Base-by-base conservation (phyloP, 1,140 invertebrate species). In the Condylostylus longicornis region DNA sequence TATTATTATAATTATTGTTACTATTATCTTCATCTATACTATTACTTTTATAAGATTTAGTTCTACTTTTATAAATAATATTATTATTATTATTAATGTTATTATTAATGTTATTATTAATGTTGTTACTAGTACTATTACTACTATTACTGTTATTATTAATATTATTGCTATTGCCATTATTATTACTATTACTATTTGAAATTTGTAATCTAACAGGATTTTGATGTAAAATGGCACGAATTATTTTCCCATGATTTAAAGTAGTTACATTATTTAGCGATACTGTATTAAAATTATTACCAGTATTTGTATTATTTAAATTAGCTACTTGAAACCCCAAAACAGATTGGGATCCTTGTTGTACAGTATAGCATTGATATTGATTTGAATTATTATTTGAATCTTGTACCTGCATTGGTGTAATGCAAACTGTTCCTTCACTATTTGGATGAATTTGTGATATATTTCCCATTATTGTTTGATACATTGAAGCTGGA, bases 401-500 rank as follows among this genome's bases (percentile, higher is more conserved):
- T 21, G 45, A 48, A 57, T 57, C 54, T n/a, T n/a, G n/a, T 55
- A 87, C 79, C 68, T 84, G 79, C 49, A 86, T 79, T 36, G 81
- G 82, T 38, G 79, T 75, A 15, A 85, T 72, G 56, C 83, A 83
- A 50, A 87, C 77, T 18, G 78, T 79, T 37, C 77, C 77, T 47
- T 82, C 76, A 50, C 74, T 75, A 48, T 71, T 72, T n/a, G 70
- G 65, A 51, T 80, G 77, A 35, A 83, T 67, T 50, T 77, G 72
- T 61, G 86, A 82, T 53, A 93, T 86, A 58, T 87, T 89, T 18
- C 86, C 84, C 49, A 93, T 85, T 67, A 96, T 88, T 27, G 86
- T 87, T 63, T 95, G 90, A 66, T 95, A 96, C 82, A 95, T 90
- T 38, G 84, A 86, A 23, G 85, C 82, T 18, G 86, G 85, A 34